A percentile compares a stretch with the other conserved stretches of the same genome.
Evolutionary conservation across 2,113 vertebrate genomes (phyloP).

Genomic region (Hippopotamus amphibius): DNA sequence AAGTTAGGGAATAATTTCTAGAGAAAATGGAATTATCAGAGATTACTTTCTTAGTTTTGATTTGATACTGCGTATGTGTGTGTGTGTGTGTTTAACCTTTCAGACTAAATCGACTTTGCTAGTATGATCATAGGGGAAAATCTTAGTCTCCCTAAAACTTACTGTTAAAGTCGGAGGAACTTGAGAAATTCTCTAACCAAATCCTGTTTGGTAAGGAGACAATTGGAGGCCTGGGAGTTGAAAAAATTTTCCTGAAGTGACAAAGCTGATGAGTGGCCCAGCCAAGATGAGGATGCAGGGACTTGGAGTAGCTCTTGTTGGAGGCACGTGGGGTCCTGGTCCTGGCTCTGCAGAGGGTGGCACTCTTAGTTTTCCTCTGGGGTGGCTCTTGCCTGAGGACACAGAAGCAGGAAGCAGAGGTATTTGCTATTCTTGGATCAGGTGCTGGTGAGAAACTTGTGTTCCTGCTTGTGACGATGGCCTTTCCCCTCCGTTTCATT

Average conservation of each 20-base stretch:
- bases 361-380: background rate
- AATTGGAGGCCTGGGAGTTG: background rate
- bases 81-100: background rate
- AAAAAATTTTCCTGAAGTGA: background rate
- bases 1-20: background rate
- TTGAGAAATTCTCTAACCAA: background rate
- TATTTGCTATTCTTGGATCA: constrained; percentile 5
- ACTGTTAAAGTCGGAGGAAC: background rate
- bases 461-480: background rate
- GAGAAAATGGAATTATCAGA: background rate
- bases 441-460: background rate
- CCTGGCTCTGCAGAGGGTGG: background rate
- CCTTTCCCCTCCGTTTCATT: background rate
- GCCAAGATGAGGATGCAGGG: background rate
- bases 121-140: background rate
- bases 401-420: background rate
- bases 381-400: background rate
- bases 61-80: background rate
- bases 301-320: background rate
- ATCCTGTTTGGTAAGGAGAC: background rate
- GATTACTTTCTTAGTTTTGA: background rate
- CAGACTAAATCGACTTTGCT: background rate
- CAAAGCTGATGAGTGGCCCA: background rate
- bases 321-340: background rate
- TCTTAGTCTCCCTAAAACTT: background rate